Evolutionary conservation across 1,140 invertebrate genomes (phyloP).

Genomic region (Cherax destructor): DNA sequence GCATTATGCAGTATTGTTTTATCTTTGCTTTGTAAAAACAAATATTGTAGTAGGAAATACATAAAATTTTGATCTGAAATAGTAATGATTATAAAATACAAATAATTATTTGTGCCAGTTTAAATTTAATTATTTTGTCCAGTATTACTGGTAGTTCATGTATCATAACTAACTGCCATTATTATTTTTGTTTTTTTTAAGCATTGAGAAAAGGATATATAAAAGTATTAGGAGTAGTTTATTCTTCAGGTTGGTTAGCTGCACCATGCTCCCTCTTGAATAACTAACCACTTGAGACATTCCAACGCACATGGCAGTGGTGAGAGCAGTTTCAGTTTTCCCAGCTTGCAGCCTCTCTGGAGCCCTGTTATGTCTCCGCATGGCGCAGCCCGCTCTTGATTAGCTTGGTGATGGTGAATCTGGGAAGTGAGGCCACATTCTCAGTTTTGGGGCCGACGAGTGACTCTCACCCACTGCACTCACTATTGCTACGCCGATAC

Average conservation of each 20-base stretch:
- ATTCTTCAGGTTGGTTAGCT: conserved; percentile 37
- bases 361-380: conserved; percentile 69
- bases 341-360: conserved; percentile 68
- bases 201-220: not conserved
- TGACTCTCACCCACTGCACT: conserved; percentile 58
- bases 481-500: conserved; percentile 27
- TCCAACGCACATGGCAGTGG: conserved; percentile 45
- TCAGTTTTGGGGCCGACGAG: conserved; percentile 60
- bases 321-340: conserved; percentile 58
- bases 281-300: conserved; percentile 54
- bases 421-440: conserved; percentile 66
- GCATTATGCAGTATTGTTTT: too few relatives aligned
- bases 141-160: too few relatives aligned
- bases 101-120: too few relatives aligned
- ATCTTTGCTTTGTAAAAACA: too few relatives aligned
- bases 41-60: too few relatives aligned
- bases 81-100: too few relatives aligned
- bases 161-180: too few relatives aligned
- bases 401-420: conserved; percentile 69
- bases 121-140: too few relatives aligned
- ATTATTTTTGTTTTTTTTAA: not conserved
- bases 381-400: conserved; percentile 63
- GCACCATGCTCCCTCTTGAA: conserved; percentile 35
- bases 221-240: conserved; percentile 10
- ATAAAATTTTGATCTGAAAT: too few relatives aligned